Evolutionary conservation across 2,113 vertebrate genomes (phyloP).

Genomic region (Paedocypris sp.): DNA sequence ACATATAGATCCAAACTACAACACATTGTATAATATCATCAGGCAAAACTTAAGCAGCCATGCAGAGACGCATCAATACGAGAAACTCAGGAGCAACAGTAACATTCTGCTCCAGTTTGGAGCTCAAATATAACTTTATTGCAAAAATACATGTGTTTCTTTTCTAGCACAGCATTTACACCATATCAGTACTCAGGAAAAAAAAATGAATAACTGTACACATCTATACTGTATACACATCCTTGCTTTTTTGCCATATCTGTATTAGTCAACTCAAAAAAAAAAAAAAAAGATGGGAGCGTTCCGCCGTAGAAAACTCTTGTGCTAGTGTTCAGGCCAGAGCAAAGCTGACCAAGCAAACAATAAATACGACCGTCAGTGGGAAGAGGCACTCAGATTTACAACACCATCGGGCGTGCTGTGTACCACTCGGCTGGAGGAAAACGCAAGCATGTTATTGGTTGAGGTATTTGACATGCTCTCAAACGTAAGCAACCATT

Average conservation of each 20-base stretch:
- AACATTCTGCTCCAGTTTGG: conserved; percentile 25
- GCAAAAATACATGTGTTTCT: conserved; percentile 53
- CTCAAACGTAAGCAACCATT: background rate
- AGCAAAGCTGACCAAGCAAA: conserved; percentile 14
- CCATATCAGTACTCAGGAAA: conserved; percentile 29
- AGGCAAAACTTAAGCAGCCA: too few species aligned
- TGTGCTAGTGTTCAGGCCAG: conserved; percentile 16
- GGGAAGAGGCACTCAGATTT: conserved; percentile 23
- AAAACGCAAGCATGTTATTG: conserved; percentile 2
- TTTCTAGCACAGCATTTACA: conserved; percentile 46
- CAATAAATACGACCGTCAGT: background rate
- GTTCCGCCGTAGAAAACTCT: background rate
- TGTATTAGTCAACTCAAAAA: conserved; percentile 15
- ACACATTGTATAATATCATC: too few species aligned
- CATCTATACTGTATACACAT: conserved; percentile 25
- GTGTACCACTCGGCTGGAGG: background rate
- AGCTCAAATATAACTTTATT: conserved; percentile 50
- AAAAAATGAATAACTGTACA: conserved; percentile 38
- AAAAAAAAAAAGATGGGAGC: background rate
- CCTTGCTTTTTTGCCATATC: conserved; percentile 22
- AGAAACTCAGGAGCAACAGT: background rate
- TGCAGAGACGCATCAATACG: too few species aligned
- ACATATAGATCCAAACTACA: too few species aligned
- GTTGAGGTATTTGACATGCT: conserved; percentile 20
- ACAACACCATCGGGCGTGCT: background rate